Base-by-base conservation (phyloP, 2,113 vertebrate species). In the Trogon surrucura region DNA sequence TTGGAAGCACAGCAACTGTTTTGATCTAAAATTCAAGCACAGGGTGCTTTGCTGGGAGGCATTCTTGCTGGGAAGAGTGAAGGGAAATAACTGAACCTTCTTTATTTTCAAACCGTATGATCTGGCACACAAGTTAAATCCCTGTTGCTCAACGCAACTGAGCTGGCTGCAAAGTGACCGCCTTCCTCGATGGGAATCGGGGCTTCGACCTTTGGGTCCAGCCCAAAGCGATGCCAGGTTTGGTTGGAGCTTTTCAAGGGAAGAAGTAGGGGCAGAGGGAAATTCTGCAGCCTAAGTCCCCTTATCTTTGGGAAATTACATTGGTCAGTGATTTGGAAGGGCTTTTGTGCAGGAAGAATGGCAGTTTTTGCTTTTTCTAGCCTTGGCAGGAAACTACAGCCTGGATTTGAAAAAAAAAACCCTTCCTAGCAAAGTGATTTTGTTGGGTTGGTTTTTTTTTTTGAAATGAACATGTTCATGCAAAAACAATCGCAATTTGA, bases 1-100 rank as follows among this genome's bases (percentile, higher is more conserved):
- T 82, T 51, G 80, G 88, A 80, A 69, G 91, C 88, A 14, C 45
- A 57, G 78, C 71, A 79, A 88, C 41, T 47, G 79, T 80, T 97
- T 96, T 93, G 84, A 96, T 95, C 64, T 94, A 64, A 95, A 88
- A 38, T 38, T 71, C 91, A 70, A 85, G 3, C 16, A 3, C 74
- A 32, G 64, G 71, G 83, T 41, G 47, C 77, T 96, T 96, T 90
- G 70, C 91, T 91, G 88, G 65, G 65, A 88, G 95, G 87, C 89
- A 86, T 91, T 92, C 36, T 72, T 66, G n/a, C 47, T 89, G 67
- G 41, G 27, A 94, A 85, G 26, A 85, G 91, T 48, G 60, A 89
- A 90, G 85, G 54, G 64, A 80, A 84, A 87, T 61, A 89, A 64
- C 56, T 73, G 84, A 95, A 77, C 34, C 89, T 69, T 88, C 65